Evolutionary conservation across 2,888 invertebrate genomes (phyloP).

Genomic region (Caenorhabditis sp.): DNA sequence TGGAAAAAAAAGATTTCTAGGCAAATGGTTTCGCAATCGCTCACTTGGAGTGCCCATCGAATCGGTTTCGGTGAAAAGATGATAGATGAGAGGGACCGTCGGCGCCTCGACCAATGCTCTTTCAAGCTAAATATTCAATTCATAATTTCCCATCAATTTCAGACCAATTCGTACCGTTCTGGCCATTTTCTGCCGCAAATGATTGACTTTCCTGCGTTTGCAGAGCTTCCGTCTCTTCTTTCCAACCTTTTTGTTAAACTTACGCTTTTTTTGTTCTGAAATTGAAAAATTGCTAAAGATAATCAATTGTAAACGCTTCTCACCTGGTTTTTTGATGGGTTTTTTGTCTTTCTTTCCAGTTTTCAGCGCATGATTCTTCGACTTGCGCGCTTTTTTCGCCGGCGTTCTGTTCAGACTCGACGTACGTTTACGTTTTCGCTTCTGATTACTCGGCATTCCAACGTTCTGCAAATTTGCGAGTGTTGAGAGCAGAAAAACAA

Average conservation of each 20-base stretch:
- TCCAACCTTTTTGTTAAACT: background rate
- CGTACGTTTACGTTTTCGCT: conserved; percentile 11
- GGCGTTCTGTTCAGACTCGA: conserved; percentile 6
- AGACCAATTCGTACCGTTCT: conserved; percentile 20
- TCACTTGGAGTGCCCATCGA: conserved; percentile 41
- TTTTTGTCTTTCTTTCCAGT: background rate
- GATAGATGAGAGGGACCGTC: conserved; percentile 29
- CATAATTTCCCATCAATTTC: background rate
- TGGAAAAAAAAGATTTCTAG: conserved; percentile 7
- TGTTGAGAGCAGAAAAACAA: background rate
- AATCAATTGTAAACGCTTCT: background rate
- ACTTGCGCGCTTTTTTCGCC: conserved; percentile 1
- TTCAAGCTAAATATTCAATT: conserved; percentile 30
- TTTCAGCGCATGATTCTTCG: background rate
- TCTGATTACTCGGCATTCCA: conserved; percentile 2
- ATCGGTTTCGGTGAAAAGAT: conserved; percentile 33
- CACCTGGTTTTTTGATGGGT: background rate
- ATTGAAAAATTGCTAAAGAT: no score
- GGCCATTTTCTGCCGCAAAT: conserved; percentile 16
- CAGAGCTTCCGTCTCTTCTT: background rate
- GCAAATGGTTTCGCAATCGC: background rate
- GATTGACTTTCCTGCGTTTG: no score
- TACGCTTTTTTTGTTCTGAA: conserved; percentile 7
- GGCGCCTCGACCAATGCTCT: conserved; percentile 44
- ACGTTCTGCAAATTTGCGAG: background rate